Base-by-base conservation (phyloP, 2,113 vertebrate genomes). In the Calyptommatus sinebrachiatus region DNA sequence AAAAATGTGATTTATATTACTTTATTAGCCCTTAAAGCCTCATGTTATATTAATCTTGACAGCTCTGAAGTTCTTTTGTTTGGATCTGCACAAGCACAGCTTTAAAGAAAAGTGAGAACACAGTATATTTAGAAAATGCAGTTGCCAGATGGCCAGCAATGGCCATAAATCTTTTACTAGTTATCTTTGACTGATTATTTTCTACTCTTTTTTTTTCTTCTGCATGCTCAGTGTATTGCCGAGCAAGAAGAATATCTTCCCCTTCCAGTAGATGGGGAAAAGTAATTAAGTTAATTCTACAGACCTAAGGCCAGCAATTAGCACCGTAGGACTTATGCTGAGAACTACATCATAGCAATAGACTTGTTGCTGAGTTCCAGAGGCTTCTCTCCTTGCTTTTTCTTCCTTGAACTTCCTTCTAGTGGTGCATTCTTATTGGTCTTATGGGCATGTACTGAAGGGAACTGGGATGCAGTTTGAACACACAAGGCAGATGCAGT, bases 21-120 rank as follows among this genome's bases (percentile, higher is more conserved):
- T 84, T 84, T 73, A 78, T 79, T 80, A 78, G 71, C 1, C 60
- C 31, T 78, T 82, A 53, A 85, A 79, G 74, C 71, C 1, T 31
- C n/a, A 2, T 50, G 14, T 71, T 83, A 12, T 68, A 81, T 68
- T 8, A 71, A 14, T 80, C 50, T 29, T 72, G 1, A 78, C 20
- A 74, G 7, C n/a, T 14, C 63, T 26, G 18, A 57, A 10, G 7
- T 77, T 86, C 26, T 83, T 88, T 79, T 74, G 74, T 86, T 63
- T 86, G 21, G 5, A 67, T 7, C 71, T 18, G 60, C 14, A 82
- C 1, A 71, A 81, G 7, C 1, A 21, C 22, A 79, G 2, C 1
- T 81, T 84, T 85, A 62, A 83, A 22, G 67, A 35, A 71, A 80
- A 81, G 24, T 62, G 28, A 53, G 31, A 35, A 14, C 53, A 57